A percentile compares a stretch with the other conserved stretches of the same genome.
These are phyloP conservation scores for Drosophila insularis DNA, from an alignment of 1,140 invertebrate genomes.

Conservation along the genomic window DNA sequence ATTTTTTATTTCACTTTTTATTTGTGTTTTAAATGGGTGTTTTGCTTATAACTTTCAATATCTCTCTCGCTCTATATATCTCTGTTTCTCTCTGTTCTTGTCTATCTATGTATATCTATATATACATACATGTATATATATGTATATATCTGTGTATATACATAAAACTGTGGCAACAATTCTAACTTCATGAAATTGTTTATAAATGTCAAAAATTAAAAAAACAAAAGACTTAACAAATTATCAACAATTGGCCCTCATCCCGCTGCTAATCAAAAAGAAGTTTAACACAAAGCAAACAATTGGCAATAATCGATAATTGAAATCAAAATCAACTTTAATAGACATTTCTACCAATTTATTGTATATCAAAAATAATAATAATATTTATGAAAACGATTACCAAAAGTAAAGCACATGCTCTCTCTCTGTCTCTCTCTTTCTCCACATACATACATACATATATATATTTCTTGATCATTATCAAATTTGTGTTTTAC, in stretches of 20 bases:
- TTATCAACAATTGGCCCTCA: slow-evolving; percentile 30
- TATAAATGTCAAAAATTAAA: slow-evolving; percentile 52
- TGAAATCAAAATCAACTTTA: slow-evolving; percentile 16
- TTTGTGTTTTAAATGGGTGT: slow-evolving; percentile 56
- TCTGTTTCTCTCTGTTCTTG: too few species aligned
- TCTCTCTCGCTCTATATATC: background rate
- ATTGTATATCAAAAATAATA: slow-evolving; percentile 16
- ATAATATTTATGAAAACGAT: slow-evolving; percentile 2
- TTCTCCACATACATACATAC: too few species aligned
- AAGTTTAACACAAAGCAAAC: slow-evolving; percentile 9
- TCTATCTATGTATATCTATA: slow-evolving; percentile 33
- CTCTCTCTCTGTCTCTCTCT: too few species aligned
- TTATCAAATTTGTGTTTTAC: slow-evolving; percentile 58
- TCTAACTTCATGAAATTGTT: slow-evolving; percentile 51
- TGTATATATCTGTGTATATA: slow-evolving; percentile 39
- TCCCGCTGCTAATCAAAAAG: background rate
- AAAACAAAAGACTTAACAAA: slow-evolving; percentile 26
- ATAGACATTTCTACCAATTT: slow-evolving; percentile 33
- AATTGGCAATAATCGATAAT: slow-evolving; percentile 52
- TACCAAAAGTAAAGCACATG: too few species aligned
- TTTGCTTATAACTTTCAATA: slow-evolving; percentile 41
- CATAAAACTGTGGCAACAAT: slow-evolving; percentile 42
- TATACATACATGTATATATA: slow-evolving; percentile 57
- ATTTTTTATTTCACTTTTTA: slow-evolving; percentile 16
- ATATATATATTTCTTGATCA: slow-evolving; percentile 20